Base-by-base conservation (phyloP, 2,888 invertebrate genomes). In the Drosophila kanekoi region DNA sequence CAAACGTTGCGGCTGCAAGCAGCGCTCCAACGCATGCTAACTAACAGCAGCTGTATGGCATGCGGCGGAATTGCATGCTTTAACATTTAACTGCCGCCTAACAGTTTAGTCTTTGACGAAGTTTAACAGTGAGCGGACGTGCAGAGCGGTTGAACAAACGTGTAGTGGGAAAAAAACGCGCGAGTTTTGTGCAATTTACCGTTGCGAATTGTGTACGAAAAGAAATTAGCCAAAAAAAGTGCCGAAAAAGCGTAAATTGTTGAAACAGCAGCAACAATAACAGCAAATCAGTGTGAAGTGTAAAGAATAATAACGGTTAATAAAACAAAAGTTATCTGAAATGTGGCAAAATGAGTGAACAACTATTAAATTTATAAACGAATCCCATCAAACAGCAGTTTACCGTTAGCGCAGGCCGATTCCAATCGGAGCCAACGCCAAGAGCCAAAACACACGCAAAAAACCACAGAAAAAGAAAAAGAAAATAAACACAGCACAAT, bases 401-500 rank as follows among this genome's bases (percentile, higher is more conserved):
- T 16, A 48, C 20, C 52, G 53, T 49, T 59, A 49, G 23, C 20
- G 8, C 14, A 14, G 14, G 32, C n/a, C 16, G 28, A 32, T 20
- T 14, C 9, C 10, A 43, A 41, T 44, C 16, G 38, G 44, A 37
- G 16, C 9, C 1, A n/a, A 54, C 1, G 32, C 37, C 1, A 32
- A 38, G 13, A 38, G n/a, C 11, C 10, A 3, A n/a, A 28, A 28
- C 8, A 37, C 18, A 2, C 14, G 0, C 20, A 49, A 20, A 3
- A 3, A 8, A 8, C 8, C 2, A 28, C 28, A 20, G 0, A 40
- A 28, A 8, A 16, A 1, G 1, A 40, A 52, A 45, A 28, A 11
- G 44, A 6, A 28, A 45, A 13, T 23, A 9, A 10, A n/a, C 35
- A 14, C 11, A 47, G 28, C 54, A 89, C 72, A 79, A 99, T 99